Base-by-base conservation (phyloP, 2,797 vertebrate genomes). In the Anomalospiza imberbis region DNA sequence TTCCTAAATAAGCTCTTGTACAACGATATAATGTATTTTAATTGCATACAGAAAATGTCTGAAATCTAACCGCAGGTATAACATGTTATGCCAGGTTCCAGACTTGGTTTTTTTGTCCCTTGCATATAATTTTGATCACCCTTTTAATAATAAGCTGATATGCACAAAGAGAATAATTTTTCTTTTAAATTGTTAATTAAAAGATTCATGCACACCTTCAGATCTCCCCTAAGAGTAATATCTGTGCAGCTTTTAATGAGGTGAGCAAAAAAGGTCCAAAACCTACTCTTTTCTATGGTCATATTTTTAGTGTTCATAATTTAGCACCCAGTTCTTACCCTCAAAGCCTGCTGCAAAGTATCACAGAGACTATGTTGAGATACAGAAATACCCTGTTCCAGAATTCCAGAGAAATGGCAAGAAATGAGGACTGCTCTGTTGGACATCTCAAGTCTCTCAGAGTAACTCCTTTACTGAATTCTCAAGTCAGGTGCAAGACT, bases 111-210 rank as follows among this genome's bases (percentile, higher is more conserved):
- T 90, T 50, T 91, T 67, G 29, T 83, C 44, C 36, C 47, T 91
- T 86, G 57, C 57, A 73, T 88, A 94, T 91, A 50, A 84, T 93
- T 95, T 89, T 90, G 54, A 93, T 95, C 77, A 74, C 19, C 36
- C 29, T 78, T 63, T 95, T 94, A 93, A 94, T 66, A 90, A 85
- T 74, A 89, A 85, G 68, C 14, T 88, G 84, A 85, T 89, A 76
- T 63, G 58, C 81, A 86, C 77, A 78, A 88, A 90, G 66, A 85
- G 57, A 95, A 94, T 88, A 0, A 34, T 86, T 96, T 96, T 93
- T 94, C 75, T 94, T 91, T 91, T 77, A 89, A 93, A 95, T 86
- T 95, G 93, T 95, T 95, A 94, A 95, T 95, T 95, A 89, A 95
- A 95, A 93, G 54, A 91, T 91, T 91, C 78, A 91, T 82, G 45